phyloP scores from a whole-genome alignment of 1,140 invertebrate genomes.

The Drosophila lacteicornis region DNA sequence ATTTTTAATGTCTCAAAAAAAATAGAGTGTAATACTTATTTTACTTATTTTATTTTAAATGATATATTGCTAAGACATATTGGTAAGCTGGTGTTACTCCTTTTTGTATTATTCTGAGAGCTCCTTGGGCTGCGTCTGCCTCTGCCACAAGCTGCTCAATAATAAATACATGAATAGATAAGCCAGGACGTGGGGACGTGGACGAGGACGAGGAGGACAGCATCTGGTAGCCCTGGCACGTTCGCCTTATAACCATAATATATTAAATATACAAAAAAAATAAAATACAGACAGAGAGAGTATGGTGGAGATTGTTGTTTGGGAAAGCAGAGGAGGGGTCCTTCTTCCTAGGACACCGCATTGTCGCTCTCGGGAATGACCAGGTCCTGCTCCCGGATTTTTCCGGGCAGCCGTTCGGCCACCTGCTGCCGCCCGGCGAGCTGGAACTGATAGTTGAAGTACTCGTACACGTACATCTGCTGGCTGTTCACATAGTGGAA shows the following conservation, averaged over 20 bases:
- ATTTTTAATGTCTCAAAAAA: not conserved
- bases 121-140: not conserved
- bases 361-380: constrained; percentile 67
- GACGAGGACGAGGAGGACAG: constrained; percentile 7
- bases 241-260: constrained; percentile 38
- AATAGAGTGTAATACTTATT: not conserved
- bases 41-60: too few species aligned
- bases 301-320: constrained; percentile 20
- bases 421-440: constrained; percentile 88
- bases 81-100: not conserved
- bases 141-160: constrained; percentile 22
- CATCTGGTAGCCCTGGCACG: constrained; percentile 37
- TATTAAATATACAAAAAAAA: constrained; percentile 46
- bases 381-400: constrained; percentile 40
- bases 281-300: not conserved
- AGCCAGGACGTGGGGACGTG: constrained; percentile 11
- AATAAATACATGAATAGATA: constrained; percentile 35
- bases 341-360: constrained; percentile 3
- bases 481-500: constrained; percentile 97
- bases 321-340: too few species aligned
- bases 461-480: constrained; percentile 97
- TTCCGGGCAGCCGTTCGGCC: constrained; percentile 49
- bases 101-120: not conserved
- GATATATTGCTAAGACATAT: not conserved
- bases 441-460: constrained; percentile 96